Percentiles rank a stretch among this genome's conserved stretches.
These are phyloP conservation scores for Acrocephalus arundinaceus DNA, from an alignment of 2,113 vertebrate species.

Conservation along the genomic window DNA sequence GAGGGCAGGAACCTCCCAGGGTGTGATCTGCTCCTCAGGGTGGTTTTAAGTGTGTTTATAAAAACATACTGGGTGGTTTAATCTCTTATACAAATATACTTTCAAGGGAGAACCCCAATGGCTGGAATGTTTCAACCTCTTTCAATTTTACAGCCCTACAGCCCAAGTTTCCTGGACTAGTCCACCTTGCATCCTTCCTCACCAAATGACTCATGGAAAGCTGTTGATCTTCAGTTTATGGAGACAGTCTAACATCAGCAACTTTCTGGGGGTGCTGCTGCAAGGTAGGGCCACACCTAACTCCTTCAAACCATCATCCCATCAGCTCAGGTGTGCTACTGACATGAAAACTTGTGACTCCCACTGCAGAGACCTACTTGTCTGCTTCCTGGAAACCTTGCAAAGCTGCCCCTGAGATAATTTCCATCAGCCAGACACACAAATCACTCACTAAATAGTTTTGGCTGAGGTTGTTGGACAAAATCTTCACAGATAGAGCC, in stretches of 20 bases:
- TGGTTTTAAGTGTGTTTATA: neutral
- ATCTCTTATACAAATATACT: neutral
- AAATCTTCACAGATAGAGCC: neutral
- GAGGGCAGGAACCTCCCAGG: neutral
- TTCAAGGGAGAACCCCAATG: neutral
- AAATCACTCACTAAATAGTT: neutral
- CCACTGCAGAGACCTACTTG: neutral
- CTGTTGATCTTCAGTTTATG: neutral
- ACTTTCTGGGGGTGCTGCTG: neutral
- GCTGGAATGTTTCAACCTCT: neutral
- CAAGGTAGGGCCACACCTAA: neutral
- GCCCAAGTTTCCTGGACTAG: neutral
- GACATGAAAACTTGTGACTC: fast-evolving
- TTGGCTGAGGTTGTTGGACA: neutral
- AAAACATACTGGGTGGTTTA: neutral
- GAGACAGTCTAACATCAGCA: neutral
- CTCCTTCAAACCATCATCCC: neutral
- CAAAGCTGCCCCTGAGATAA: neutral
- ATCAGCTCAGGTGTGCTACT: neutral
- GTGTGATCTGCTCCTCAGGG: neutral
- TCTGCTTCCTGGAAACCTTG: neutral
- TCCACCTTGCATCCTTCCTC: neutral
- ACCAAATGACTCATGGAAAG: neutral
- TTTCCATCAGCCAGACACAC: neutral
- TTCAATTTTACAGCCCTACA: neutral